phyloP scores from a whole-genome alignment of 2,113 vertebrate species.

The Amblyopsis rosae region DNA sequence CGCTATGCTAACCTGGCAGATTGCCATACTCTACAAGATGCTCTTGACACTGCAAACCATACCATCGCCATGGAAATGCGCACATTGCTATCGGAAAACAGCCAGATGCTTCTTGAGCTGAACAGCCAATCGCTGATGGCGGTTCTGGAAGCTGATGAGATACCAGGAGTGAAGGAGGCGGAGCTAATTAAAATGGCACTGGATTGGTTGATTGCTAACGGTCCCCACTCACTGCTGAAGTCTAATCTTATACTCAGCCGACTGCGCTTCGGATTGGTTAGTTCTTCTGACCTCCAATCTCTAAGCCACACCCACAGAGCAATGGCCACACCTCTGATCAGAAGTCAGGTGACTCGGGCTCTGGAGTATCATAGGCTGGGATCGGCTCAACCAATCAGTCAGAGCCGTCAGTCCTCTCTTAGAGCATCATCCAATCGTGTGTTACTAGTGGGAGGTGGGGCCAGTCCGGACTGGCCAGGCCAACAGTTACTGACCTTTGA shows the following conservation, averaged over 20 bases:
- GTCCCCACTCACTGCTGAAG: constrained; percentile 73
- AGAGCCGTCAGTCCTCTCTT: constrained; percentile 81
- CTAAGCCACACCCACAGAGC: constrained; percentile 75
- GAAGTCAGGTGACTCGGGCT: constrained; percentile 86
- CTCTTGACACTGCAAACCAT: constrained; percentile 74
- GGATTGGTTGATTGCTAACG: constrained; percentile 84
- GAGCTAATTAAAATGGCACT: constrained; percentile 80
- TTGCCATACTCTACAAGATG: constrained; percentile 78
- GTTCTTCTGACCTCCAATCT: constrained; percentile 67
- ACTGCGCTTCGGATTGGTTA: constrained; percentile 82
- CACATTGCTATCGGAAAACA: constrained; percentile 74
- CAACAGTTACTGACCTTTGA: constrained; percentile 82
- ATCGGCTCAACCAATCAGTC: constrained; percentile 83
- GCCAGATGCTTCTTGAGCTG: constrained; percentile 79
- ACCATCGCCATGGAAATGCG: constrained; percentile 80
- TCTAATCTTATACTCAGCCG: constrained; percentile 81
- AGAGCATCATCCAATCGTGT: constrained; percentile 78
- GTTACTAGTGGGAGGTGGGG: constrained; percentile 83
- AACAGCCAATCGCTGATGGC: constrained; percentile 81
- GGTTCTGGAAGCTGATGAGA: constrained; percentile 79
- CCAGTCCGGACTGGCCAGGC: constrained; percentile 69
- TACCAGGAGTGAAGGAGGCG: constrained; percentile 82
- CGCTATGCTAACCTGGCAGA: constrained; percentile 86
- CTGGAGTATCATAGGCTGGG: constrained; percentile 84
- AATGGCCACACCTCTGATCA: constrained; percentile 78